Conservation (phyloP, 2,113 vertebrate species). For the Microtus montanus region DNA sequence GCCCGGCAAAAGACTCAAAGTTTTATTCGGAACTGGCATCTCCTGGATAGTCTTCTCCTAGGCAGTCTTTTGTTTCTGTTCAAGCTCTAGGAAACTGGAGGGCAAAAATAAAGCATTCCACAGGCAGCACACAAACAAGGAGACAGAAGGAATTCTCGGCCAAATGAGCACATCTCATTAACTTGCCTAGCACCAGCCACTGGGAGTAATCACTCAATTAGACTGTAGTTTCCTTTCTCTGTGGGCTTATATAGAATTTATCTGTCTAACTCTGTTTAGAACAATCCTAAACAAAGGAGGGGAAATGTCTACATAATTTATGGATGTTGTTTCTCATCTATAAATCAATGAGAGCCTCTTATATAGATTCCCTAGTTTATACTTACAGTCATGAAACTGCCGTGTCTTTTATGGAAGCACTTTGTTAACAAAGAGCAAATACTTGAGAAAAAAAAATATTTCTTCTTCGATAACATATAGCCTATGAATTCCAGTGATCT, state of each 20-base stretch:
- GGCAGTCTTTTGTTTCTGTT: not conserved
- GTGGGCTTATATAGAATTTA: not conserved
- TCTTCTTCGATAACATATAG: constrained; percentile 1
- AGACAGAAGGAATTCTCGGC: not conserved
- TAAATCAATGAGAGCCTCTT: constrained; percentile 10
- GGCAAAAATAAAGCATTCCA: not conserved
- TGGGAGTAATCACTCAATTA: not conserved
- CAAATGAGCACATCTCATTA: not conserved
- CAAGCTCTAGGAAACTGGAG: not conserved
- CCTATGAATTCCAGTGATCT: not conserved
- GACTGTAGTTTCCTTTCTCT: not conserved
- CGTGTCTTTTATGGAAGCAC: not conserved
- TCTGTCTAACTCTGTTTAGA: not conserved
- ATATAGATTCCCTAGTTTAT: constrained; percentile 24
- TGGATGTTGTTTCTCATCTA: constrained; percentile 18
- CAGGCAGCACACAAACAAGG: not conserved
- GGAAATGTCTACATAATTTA: constrained; percentile 25
- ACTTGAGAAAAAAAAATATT: not conserved
- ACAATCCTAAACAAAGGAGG: not conserved
- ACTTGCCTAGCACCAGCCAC: not conserved
- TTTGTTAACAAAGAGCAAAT: constrained; percentile 51
- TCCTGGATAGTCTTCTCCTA: not conserved
- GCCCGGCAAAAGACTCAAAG: not conserved
- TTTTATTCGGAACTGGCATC: not conserved
- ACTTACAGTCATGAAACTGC: constrained; percentile 45